Base-by-base conservation (phyloP, 2,113 vertebrate genomes). In the Raja brachyura region DNA sequence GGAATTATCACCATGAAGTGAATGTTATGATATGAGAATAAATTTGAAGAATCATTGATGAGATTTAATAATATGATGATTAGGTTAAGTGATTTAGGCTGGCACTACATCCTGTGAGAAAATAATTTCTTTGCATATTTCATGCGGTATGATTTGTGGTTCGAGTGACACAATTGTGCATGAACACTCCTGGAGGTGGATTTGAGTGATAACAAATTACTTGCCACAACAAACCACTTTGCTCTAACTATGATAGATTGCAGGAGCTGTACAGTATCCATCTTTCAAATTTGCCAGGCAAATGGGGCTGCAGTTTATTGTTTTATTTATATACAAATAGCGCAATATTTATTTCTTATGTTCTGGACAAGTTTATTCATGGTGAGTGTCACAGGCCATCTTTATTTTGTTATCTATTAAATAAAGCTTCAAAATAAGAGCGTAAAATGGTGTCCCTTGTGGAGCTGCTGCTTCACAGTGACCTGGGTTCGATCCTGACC, bases 141-240 rank as follows among this genome's bases (percentile, higher is more conserved):
- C 28, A 86, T 63, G 28, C 28, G 14, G 9, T 28, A 85, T 86
- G 56, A 31, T 86, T 86, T 13, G 83, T 28, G 18, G 83, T 13
- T 14, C 56, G 9, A 63, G 28, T 88, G 63, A 88, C 83, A 28
- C 56, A 88, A n/a, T 88, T 88, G 63, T 88, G 59, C 13, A 20
- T n/a, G 59, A 88, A 8, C 5, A 88, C 11, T 88, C 59, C 56
- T 59, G 83, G 28, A 63, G 59, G 28, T 66, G 28, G 83, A 66
- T 66, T 88, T 88, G 59, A 88, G 83, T 31, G 28, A 31, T 88
- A 88, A 63, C 83, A 88, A 63, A 88, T 88, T 66, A 88, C 83
- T 63, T 88, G 83, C 83, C 83, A 88, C 83, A 66, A 63, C 83
- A 63, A 86, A 88, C 61, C 83, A 88, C 59, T 88, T 88, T 88